A percentile compares a stretch with the other conserved stretches of the same genome.
Evolutionary conservation across 1,140 invertebrate genomes (phyloP).

Genomic region (Ooceraea biroi): DNA sequence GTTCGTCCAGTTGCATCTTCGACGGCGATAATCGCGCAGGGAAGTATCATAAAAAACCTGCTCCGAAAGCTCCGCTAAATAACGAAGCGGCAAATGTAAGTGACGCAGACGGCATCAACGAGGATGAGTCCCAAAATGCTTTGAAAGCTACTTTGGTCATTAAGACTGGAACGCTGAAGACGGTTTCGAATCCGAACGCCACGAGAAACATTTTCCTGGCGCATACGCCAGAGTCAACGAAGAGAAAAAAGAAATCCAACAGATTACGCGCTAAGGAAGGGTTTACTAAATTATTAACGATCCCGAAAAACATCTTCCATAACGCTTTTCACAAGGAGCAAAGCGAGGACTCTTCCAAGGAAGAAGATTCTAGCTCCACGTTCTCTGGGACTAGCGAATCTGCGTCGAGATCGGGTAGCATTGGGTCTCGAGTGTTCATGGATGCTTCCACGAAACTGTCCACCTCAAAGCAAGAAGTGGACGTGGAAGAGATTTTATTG

Average conservation of each 20-base stretch:
- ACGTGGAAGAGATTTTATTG: constrained; percentile 23
- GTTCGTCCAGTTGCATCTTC: constrained; percentile 70
- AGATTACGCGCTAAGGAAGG: constrained; percentile 76
- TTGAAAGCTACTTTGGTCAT: constrained; percentile 83
- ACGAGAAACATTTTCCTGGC: constrained; percentile 75
- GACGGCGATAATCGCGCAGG: constrained; percentile 79
- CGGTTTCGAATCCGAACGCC: constrained; percentile 73
- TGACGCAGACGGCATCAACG: constrained; percentile 60
- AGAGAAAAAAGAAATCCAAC: constrained; percentile 62
- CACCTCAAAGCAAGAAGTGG: not conserved
- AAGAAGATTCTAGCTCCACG: constrained; percentile 62
- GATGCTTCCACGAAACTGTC: constrained; percentile 47
- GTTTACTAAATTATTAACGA: constrained; percentile 81
- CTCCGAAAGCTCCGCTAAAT: constrained; percentile 77
- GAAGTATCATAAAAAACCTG: constrained; percentile 84
- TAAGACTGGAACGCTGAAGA: constrained; percentile 81
- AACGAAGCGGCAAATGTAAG: not conserved
- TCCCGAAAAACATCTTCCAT: constrained; percentile 83
- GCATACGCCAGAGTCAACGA: constrained; percentile 53
- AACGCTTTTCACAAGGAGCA: constrained; percentile 80
- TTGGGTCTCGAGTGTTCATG: constrained; percentile 62
- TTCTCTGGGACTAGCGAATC: constrained; percentile 57
- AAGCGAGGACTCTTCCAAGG: constrained; percentile 46
- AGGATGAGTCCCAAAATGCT: constrained; percentile 70
- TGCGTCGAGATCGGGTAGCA: constrained; percentile 77